These are phyloP conservation scores for Pachycephus smyrnensis DNA, from an alignment of 2,888 invertebrate genomes.

Conservation along the genomic window DNA sequence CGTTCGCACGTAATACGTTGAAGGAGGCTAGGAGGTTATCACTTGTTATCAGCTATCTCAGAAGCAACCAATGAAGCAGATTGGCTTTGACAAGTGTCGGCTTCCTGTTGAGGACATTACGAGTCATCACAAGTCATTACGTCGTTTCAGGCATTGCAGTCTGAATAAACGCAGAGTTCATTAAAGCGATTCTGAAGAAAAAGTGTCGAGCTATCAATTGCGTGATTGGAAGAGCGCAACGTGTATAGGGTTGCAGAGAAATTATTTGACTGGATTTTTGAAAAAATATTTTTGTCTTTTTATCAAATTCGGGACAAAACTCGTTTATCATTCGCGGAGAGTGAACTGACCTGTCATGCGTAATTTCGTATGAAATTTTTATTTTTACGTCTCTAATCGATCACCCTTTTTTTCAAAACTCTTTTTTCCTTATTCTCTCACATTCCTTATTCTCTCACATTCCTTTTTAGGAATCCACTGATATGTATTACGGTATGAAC, in stretches of 20 bases:
- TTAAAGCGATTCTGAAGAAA: neutral
- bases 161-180: neutral
- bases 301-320: neutral
- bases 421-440: neutral
- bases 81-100: slow-evolving; percentile 52
- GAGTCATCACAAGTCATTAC: slow-evolving; percentile 39
- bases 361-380: neutral
- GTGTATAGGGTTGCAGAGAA: neutral
- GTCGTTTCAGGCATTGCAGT: neutral
- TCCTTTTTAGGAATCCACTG: neutral
- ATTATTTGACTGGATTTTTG: neutral
- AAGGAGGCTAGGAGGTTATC: slow-evolving; percentile 14
- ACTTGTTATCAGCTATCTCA: slow-evolving; percentile 13
- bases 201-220: neutral
- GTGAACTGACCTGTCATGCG: neutral
- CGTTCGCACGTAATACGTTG: neutral
- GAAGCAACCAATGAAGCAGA: slow-evolving; percentile 19
- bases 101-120: slow-evolving; percentile 51
- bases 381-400: neutral
- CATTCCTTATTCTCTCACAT: too few relatives aligned
- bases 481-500: neutral
- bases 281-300: neutral
- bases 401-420: neutral
- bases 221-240: neutral
- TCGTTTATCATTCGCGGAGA: neutral